Base-by-base conservation (phyloP, 2,888 invertebrate species). In the Cordilura impudica region DNA sequence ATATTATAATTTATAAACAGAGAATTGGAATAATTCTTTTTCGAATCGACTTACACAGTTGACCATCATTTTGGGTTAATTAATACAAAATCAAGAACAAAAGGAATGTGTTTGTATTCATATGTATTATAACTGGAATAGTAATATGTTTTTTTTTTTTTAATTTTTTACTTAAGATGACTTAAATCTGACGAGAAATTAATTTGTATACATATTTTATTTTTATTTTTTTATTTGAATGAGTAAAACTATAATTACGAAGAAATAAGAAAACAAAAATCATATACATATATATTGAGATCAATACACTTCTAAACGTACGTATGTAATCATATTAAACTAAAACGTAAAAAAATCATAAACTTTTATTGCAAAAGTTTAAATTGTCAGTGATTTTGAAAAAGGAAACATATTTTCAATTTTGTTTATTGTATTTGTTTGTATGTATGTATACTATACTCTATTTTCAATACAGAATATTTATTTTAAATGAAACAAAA, bases 361-460 rank as follows among this genome's bases (percentile, higher is more conserved):
- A 49, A 74, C 51, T 77, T 73, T 78, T 81, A 51, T 75, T 65
- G 76, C 78, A 71, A 77, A 81, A 76, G 74, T 69, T 67, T 29
- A 47, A 83, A 83, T 82, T 83, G 82, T 83, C 81, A 82, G 65
- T 70, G 56, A 66, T 77, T 81, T 69, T 61, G 66, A 69, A 69
- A 19, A 70, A 75, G 49, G 53, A 47, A 65, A 63, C 18, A 47
- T 47, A 21, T 54, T 66, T 53, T 69, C 26, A 14, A 69, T 43
- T 19, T 61, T 56, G 10, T 54, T 26, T 58, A 19, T 58, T n/a
- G 12, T 8, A 35, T 10, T 61, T 60, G 31, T 53, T 43, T n/a
- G n/a, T 18, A 53, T 53, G 18, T 47, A 47, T 31, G 53, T 66
- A 51, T 51, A 18, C 16, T 67, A 43, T 54, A 51, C 19, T 19